Percentiles rank a stretch among this genome's conserved stretches.
Evolutionary conservation across 1,140 invertebrate genomes (phyloP).

Genomic region (Drosophila kohkoa): DNA sequence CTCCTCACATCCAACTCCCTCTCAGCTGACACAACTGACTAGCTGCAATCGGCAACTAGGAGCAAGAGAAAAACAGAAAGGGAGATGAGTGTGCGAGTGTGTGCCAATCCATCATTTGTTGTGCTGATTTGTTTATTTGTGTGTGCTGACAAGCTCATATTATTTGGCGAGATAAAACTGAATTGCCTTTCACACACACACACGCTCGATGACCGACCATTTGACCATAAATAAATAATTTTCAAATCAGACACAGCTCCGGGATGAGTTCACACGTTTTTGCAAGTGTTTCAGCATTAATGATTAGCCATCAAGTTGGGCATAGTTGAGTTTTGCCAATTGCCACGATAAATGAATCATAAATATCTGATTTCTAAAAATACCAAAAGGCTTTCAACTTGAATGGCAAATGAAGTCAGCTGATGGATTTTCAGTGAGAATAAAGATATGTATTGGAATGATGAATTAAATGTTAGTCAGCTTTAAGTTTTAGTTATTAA

Average conservation of each 20-base stretch:
- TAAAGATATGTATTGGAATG: not conserved
- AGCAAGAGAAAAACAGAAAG: not conserved
- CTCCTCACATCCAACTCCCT: not conserved
- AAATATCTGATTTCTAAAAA: conserved; percentile 15
- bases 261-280: conserved; percentile 23
- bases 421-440: not conserved
- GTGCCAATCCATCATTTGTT: conserved; percentile 77
- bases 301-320: conserved; percentile 38
- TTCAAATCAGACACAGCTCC: conserved; percentile 71
- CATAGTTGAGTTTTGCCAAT: conserved; percentile 13
- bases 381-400: not conserved
- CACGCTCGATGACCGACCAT: not conserved
- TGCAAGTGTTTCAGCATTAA: conserved; percentile 37
- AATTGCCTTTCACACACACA: conserved; percentile 42
- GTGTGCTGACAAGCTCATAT: conserved; percentile 45
- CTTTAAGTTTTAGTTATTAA: no score
- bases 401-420: not conserved
- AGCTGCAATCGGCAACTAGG: not conserved
- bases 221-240: conserved; percentile 76
- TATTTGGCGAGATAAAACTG: conserved; percentile 57
- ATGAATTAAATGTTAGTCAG: not conserved
- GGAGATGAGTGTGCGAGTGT: not conserved
- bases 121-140: conserved; percentile 71
- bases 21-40: not conserved
- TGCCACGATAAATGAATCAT: conserved; percentile 22